These are phyloP conservation scores for Leptinotarsa juncta DNA, from an alignment of 2,888 invertebrate species.

Conservation along the genomic window DNA sequence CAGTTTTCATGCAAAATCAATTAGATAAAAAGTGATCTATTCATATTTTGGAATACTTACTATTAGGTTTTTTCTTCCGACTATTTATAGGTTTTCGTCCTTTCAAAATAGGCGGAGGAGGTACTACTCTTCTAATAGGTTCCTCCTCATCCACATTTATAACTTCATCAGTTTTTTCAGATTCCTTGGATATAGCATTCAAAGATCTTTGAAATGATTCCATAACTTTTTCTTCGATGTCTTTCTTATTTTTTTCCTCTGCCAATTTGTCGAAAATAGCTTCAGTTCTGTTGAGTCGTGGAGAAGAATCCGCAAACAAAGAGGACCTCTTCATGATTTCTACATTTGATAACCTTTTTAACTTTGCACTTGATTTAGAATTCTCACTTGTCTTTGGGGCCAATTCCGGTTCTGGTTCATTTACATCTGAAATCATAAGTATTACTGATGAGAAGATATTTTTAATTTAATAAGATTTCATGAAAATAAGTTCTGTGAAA, in stretches of 20 bases:
- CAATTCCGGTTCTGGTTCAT: constrained; percentile 9
- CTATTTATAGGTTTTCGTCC: constrained; percentile 28
- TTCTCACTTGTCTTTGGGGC: background rate
- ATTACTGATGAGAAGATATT: background rate
- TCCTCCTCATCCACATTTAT: constrained; percentile 31
- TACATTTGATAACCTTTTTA: constrained; percentile 30
- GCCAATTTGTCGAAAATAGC: constrained; percentile 35
- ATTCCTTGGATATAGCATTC: constrained; percentile 15
- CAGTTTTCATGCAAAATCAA: background rate
- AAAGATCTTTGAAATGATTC: constrained; percentile 32
- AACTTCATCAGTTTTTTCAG: constrained; percentile 21
- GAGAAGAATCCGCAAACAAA: constrained; percentile 31
- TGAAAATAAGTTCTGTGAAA: too few species aligned
- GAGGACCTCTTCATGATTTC: constrained; percentile 36
- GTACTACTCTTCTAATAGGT: constrained; percentile 29
- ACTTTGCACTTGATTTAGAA: constrained; percentile 15
- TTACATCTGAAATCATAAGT: constrained; percentile 3
- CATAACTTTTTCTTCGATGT: constrained; percentile 31
- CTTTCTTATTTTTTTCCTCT: constrained; percentile 28
- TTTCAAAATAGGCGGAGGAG: constrained; percentile 23
- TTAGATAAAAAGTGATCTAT: too few species aligned
- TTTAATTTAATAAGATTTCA: background rate
- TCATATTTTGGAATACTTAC: background rate
- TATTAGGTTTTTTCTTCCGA: constrained; percentile 17
- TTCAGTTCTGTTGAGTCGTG: constrained; percentile 31